phyloP scores from a whole-genome alignment of 2,113 vertebrate species.

The Strix uralensis region DNA sequence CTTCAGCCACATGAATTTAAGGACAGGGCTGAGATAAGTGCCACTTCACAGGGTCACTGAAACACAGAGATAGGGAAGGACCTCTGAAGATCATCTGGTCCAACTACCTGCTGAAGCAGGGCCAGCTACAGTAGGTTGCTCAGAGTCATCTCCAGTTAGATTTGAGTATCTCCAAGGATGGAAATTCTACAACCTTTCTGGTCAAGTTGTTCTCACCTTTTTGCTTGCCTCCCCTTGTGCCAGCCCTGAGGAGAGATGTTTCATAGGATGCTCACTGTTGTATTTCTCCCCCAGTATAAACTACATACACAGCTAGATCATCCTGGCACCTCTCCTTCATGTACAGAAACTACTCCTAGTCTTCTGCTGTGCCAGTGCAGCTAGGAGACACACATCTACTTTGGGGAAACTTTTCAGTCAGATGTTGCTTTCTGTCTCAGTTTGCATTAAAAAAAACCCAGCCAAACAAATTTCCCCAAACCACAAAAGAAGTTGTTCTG shows the following conservation, averaged over 20 bases:
- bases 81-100: not conserved
- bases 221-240: rapidly evolving
- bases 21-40: not conserved
- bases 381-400: not conserved
- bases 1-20: not conserved
- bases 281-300: not conserved
- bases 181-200: not conserved
- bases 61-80: not conserved
- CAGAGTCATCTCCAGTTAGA: not conserved
- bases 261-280: not conserved
- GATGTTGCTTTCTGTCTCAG: not conserved
- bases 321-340: not conserved
- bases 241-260: not conserved
- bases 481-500: not conserved
- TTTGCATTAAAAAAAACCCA: not conserved
- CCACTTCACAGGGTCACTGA: not conserved
- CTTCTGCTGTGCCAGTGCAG: not conserved
- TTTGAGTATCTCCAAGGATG: not conserved
- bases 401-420: not conserved
- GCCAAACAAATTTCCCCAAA: not conserved
- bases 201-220: not conserved
- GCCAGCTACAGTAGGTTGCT: not conserved
- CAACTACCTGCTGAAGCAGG: not conserved
- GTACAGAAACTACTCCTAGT: not conserved
- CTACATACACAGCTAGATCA: not conserved